Base-by-base conservation (phyloP, 2,113 vertebrate species). In the Bufo gargarizans region DNA sequence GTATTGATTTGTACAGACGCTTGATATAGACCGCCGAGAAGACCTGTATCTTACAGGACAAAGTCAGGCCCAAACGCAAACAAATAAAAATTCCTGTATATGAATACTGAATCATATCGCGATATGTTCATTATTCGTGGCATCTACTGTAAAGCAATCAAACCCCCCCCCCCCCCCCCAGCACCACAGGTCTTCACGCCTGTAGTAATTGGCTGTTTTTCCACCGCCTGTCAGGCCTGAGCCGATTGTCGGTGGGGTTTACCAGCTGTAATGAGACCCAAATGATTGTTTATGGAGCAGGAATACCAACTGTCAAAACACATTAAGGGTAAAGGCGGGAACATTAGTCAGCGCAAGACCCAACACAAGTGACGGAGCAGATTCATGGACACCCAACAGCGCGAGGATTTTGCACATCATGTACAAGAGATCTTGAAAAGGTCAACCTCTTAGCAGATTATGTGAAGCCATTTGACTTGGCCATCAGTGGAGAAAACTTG, bases 251-350 rank as follows among this genome's bases (percentile, higher is more conserved):
- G 53, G 20, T 78, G 11, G 10, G 53, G 53, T 2, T 53, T 53
- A 84, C 61, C 61, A 63, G 45, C 10, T 22, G 65, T 84, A 84
- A 84, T 33, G 8, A 67, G 81, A 33, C 19, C 63, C 20, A 65
- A 50, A 69, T 71, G 3, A 55, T 55, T 71, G 82, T 84, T 84
- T 84, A 55, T 84, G 47, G 63, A 69, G 49, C 22, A 71, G 49
- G 13, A 71, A 83, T 53, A n/a, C 19, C 82, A 84, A 71, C 82
- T 84, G 82, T 84, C 82, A 55, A 69, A 84, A 84, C 63, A 84
- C 63, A 84, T 84, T 71, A 69, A 13, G 49, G 11, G 8, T 65
- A 67, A n/a, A 19, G 4, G 33, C 61, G 4, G 61, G n/a, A 83
- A 83, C 81, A 83, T 49, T 50, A 82, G 45, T 83, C 82, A 84